A percentile compares a stretch with the other conserved stretches of the same genome.
Conservation (phyloP, 2,113 vertebrate species). For the Pelusios castaneus region DNA sequence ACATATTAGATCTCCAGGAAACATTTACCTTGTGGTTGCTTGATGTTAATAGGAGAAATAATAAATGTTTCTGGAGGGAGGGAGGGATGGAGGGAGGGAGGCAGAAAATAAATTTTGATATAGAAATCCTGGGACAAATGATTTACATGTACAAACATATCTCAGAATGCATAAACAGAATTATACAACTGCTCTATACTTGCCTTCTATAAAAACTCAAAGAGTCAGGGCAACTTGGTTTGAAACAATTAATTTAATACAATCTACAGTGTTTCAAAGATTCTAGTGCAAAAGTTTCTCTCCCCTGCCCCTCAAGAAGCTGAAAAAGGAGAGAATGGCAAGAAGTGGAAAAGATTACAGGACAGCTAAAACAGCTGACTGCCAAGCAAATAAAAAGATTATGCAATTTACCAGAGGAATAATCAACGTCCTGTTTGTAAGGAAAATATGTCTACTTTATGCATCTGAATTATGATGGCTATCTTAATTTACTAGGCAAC, state of each 20-base stretch:
- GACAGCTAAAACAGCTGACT: too few relatives aligned
- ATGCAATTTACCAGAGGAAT: too few relatives aligned
- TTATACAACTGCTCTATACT: background rate
- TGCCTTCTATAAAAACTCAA: background rate
- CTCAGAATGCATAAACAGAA: background rate
- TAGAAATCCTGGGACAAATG: background rate
- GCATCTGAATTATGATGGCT: too few relatives aligned
- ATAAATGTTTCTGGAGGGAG: background rate
- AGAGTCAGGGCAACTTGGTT: background rate
- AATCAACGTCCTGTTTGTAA: too few relatives aligned
- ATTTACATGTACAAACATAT: background rate
- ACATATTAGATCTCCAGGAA: background rate
- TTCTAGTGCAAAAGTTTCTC: background rate
- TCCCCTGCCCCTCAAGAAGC: background rate
- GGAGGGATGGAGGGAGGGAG: too few relatives aligned
- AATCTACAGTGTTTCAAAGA: background rate
- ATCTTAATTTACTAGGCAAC: too few relatives aligned
- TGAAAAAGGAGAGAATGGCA: background rate
- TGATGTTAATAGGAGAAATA: background rate
- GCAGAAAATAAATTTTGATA: background rate
- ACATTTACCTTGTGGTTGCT: background rate
- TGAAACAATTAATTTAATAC: background rate
- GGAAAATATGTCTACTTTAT: too few relatives aligned
- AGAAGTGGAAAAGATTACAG: too few relatives aligned
- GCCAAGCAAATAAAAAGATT: too few relatives aligned